Evolutionary conservation across 2,113 vertebrate genomes (phyloP).

Genomic region (Pelvicachromis taeniatus): DNA sequence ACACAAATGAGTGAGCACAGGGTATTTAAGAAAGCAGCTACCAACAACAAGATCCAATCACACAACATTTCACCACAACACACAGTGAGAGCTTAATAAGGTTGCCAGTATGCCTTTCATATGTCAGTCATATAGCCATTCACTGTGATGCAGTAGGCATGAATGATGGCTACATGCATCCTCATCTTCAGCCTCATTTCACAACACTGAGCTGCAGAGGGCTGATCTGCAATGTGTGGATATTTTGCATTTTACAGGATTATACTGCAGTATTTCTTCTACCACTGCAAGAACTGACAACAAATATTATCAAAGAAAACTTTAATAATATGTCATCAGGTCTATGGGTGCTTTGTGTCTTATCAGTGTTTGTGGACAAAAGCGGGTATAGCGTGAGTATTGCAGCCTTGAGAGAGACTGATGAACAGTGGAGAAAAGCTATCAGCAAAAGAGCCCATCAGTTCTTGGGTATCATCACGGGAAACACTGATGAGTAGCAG

Average conservation of each 20-base stretch:
- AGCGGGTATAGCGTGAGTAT: not conserved
- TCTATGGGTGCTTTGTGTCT: not conserved
- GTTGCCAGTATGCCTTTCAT: conserved; percentile 23
- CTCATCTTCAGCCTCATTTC: not conserved
- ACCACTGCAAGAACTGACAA: not conserved
- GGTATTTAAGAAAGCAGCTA: not conserved
- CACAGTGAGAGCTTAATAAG: not conserved
- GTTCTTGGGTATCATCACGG: not conserved
- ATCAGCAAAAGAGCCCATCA: not conserved
- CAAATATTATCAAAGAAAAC: not conserved
- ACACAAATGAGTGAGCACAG: not conserved
- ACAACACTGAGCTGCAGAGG: not conserved
- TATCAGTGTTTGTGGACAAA: not conserved
- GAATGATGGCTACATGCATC: conserved; percentile 8
- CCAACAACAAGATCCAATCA: conserved; percentile 13
- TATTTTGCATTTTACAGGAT: not conserved
- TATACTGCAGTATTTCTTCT: not conserved
- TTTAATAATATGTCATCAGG: not conserved
- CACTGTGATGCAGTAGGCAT: not conserved
- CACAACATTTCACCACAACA: not conserved
- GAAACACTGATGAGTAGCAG: not conserved
- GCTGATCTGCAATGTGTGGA: not conserved
- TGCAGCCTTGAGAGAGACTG: not conserved
- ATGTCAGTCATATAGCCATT: conserved; percentile 31
- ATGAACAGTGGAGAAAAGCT: not conserved